Base-by-base conservation (phyloP, 2,888 invertebrate species). In the Rhingia campestris region DNA sequence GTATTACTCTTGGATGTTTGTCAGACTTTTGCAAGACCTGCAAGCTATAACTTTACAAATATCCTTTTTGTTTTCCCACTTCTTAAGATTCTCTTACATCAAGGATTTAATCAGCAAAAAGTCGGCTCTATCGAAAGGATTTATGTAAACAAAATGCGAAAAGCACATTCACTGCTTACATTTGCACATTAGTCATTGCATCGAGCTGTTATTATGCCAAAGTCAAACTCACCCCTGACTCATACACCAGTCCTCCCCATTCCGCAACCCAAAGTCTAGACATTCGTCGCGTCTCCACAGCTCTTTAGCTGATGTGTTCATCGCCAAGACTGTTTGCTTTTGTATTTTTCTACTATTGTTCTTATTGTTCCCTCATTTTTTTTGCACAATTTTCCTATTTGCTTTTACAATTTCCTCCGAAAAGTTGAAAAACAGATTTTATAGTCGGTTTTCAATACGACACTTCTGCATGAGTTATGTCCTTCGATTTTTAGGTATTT, bases 381-480 rank as follows among this genome's bases (percentile, higher is more conserved):
- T 43, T 30, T 7, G 4, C n/a, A 2, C 12, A 58, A 10, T 72
- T 41, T 61, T 33, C 39, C 22, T 43, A 63, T 72, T 54, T 54
- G 37, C 45, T 14, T 1, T 54, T 63, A 45, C 53, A 54, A 63
- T 45, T 45, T 43, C 22, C 22, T n/a, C 39, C n/a, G 12, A 49
- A 63, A 54, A 43, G 35, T 56, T 2, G n/a, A 63, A 47, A n/a
- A 73, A 73, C 10, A 54, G 12, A 3, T 56, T 63, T 63, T 56
- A 64, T 74, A 49, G 56, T 47, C 30, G 30, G 30, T 74, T 74
- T 41, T 56, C 74, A 56, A 56, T 63, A 37, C 54, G 47, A 74
- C 74, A 63, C 64, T 74, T 63, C 47, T 73, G 54, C 72, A 53
- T 45, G 61, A 61, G 39, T 70, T 70, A 41, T 41, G 49, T 61